Evolutionary conservation across 2,888 invertebrate species (phyloP), one percentile per base, ranked within the genome.

Genomic region (Andricus curvator): DNA sequence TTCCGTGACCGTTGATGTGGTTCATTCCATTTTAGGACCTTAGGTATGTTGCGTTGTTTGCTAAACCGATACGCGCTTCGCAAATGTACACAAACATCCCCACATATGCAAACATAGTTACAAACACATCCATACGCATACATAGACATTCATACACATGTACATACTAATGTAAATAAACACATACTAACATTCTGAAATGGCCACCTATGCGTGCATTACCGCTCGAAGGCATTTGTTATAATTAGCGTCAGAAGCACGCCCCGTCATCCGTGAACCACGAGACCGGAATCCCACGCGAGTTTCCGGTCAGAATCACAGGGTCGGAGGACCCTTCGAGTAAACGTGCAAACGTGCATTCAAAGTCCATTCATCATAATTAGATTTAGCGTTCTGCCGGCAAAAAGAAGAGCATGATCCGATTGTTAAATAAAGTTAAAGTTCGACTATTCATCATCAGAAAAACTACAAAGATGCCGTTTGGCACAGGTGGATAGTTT

Each of bases 231-330:
- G 74, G 74, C 74, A 74, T 74, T 74, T 74, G 74, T 74, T 74
- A 74, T 74, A 74, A 74, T 74, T 74, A 74, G 56, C 74, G 74
- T 74, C 74, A 74, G 74, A 56, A 74, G 74, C 74, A 74, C 33
- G 56, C 74, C 51, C 29, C 74, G 56, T 74, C 51, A 56, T 74
- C 74, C 74, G 74, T 74, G 56, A 74, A 74, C 33, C 74, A 74
- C 74, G 74, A 74, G 51, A 74, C 74, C 56, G 56, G 74, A 74
- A 74, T 74, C 74, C 56, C 74, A 74, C 74, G 74, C 56, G 74
- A 74, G 74, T 74, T 74, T 74, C 56, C 74, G 74, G 74, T 74
- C 74, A 74, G 33, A 74, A 74, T 74, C 74, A 74, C 74, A 56
- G 74, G 74, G 74, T 74, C 74, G 29, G n/a, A 29, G 33, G 29